Conservation (phyloP, 1,140 invertebrate genomes). For the Tetranychus cinnabarinus region DNA sequence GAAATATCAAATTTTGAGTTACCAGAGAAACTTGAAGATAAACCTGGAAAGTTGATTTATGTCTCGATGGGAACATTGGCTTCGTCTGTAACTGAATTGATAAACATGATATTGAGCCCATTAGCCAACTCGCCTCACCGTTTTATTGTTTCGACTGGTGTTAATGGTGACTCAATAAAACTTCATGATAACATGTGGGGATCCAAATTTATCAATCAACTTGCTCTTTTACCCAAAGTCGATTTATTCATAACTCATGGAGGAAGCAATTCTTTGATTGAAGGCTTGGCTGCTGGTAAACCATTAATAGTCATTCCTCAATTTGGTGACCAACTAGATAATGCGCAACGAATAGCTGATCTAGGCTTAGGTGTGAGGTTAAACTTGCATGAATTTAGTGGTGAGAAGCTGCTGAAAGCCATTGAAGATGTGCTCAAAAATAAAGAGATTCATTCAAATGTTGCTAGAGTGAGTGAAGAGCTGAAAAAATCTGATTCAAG, state of each 20-base stretch:
- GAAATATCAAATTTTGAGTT: too few species aligned
- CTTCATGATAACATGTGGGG: not conserved
- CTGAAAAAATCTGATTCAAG: not conserved
- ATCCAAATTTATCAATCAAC: not conserved
- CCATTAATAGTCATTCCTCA: not conserved
- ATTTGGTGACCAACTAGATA: slow-evolving; percentile 2
- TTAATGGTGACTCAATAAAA: not conserved
- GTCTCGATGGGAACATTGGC: not conserved
- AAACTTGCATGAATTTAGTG: not conserved
- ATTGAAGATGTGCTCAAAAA: not conserved
- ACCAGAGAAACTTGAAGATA: not conserved
- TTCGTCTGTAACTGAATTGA: not conserved
- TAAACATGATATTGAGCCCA: not conserved
- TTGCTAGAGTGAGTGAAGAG: not conserved
- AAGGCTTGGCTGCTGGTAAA: not conserved
- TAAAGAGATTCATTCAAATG: not conserved
- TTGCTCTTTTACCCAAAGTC: not conserved
- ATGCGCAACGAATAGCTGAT: not conserved
- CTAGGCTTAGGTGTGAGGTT: not conserved
- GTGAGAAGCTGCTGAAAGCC: not conserved
- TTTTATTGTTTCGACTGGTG: not conserved
- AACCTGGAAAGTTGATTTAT: not conserved
- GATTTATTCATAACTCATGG: slow-evolving; percentile 1
- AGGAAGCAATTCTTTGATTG: not conserved
- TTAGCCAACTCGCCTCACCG: not conserved